Evolutionary conservation across 2,797 vertebrate genomes (phyloP), one percentile per base, ranked within the genome.

Genomic region (Pteropus rufus): DNA sequence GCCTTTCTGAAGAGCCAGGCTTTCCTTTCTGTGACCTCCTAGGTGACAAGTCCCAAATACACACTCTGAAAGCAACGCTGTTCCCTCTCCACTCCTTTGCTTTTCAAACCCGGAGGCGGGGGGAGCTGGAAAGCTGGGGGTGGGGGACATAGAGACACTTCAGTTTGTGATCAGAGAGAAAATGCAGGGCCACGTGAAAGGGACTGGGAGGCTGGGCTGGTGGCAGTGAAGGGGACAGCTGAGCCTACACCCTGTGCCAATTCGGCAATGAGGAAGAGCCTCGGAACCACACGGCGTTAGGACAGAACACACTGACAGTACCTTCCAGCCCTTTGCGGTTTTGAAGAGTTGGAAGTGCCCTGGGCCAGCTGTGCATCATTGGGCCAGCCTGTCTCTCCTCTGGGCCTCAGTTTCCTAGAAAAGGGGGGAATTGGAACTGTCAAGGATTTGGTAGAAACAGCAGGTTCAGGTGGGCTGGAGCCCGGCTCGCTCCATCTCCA

Each of bases 231-330:
- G 70, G 70, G 56, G n/a, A 56, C 46, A 65, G 64, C 58, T 8
- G 65, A 24, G 16, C 70, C n/a, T 8, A 12, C 0, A 0, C 24
- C 46, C 10, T 18, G 36, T 1, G 6, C 36, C 39, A 34, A 46
- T 1, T 69, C 34, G 39, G 88, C 77, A 64, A 5, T 0, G 18
- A n/a, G 0, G 5, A 29, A 7, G n/a, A 58, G 60, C 19, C 77
- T 69, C 0, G 14, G 34, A 36, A 14, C 26, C 12, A 7, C 60
- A 31, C 29, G 49, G n/a, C 18, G 1, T 4, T 21, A 19, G 54
- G 44, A 39, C 0, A 46, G 39, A 60, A 64, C 8, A 24, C 1
- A 16, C 31, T 0, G 19, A 39, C 36, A 10, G 56, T 16, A 31
- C 23, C n/a, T 24, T 72, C 29, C 0, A 23, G 14, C 9, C 11